These are phyloP conservation scores for Chrysoperla carnea DNA, from an alignment of 1,140 invertebrate genomes.

Conservation along the genomic window DNA sequence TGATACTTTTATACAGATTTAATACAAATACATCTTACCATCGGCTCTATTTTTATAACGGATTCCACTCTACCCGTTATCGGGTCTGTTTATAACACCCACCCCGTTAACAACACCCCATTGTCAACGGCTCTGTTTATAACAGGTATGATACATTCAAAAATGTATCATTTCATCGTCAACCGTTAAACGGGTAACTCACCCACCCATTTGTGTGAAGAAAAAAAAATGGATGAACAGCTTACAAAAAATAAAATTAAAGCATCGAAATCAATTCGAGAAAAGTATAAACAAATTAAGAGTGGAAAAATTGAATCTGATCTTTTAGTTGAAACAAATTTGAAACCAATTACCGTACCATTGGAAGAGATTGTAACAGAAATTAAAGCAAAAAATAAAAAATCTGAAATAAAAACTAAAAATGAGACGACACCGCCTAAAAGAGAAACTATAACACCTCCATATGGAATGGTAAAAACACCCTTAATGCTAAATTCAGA, in stretches of 20 bases:
- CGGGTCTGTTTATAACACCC: not conserved
- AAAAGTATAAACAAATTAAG: slow-evolving; percentile 5
- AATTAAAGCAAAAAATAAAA: too few relatives aligned
- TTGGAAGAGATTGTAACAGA: slow-evolving; percentile 5
- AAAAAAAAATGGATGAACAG: too few relatives aligned
- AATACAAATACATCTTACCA: too few relatives aligned
- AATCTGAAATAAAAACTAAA: too few relatives aligned
- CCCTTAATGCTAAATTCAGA: too few relatives aligned
- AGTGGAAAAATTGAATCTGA: slow-evolving; percentile 2
- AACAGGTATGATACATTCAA: not conserved
- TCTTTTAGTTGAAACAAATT: slow-evolving; percentile 5
- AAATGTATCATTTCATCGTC: not conserved
- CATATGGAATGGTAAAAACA: too few relatives aligned
- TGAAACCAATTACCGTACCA: slow-evolving; percentile 7
- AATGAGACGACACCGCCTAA: too few relatives aligned
- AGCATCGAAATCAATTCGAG: slow-evolving; percentile 2
- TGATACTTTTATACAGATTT: not conserved
- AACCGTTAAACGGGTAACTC: too few relatives aligned
- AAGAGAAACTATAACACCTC: too few relatives aligned
- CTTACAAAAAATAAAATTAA: slow-evolving; percentile 1
- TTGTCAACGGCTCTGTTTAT: not conserved
- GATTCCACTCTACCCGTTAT: not conserved
- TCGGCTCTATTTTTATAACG: too few relatives aligned
- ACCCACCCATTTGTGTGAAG: too few relatives aligned
- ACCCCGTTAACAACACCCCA: too few relatives aligned